Percentiles rank a stretch among this genome's conserved stretches.
phyloP scores from a whole-genome alignment of 2,113 vertebrate genomes.

The Toxostoma redivivum region DNA sequence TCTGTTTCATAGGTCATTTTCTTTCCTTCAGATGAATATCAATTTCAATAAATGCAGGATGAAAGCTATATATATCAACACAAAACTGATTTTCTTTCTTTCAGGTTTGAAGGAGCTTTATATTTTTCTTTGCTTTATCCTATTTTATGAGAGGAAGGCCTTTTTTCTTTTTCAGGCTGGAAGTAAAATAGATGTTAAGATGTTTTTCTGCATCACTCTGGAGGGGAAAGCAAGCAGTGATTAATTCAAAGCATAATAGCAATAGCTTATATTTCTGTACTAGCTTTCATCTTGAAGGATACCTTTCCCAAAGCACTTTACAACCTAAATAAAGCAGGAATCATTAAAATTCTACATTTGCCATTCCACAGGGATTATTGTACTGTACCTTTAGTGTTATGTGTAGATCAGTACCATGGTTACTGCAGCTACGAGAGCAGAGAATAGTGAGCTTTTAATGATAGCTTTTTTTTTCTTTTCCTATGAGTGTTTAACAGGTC shows the following conservation, averaged over 20 bases:
- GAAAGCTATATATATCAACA: not conserved
- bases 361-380: not conserved
- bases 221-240: conserved; percentile 6
- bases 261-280: conserved; percentile 10
- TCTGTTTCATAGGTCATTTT: not conserved
- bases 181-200: conserved; percentile 4
- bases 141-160: not conserved
- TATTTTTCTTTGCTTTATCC: not conserved
- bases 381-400: not conserved
- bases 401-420: not conserved
- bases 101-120: not conserved
- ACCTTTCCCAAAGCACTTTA: conserved; percentile 38
- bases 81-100: not conserved
- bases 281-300: conserved; percentile 39
- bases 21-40: not conserved
- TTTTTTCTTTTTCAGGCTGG: not conserved
- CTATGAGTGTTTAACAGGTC: not conserved
- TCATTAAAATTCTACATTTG: conserved; percentile 42
- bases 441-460: not conserved
- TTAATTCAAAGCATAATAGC: conserved; percentile 43
- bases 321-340: conserved; percentile 26
- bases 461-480: not conserved
- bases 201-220: conserved; percentile 1
- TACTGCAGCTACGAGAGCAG: not conserved
- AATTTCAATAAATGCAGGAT: not conserved